phyloP scores from a whole-genome alignment of 2,888 invertebrate genomes.

The Agrochola litura region DNA sequence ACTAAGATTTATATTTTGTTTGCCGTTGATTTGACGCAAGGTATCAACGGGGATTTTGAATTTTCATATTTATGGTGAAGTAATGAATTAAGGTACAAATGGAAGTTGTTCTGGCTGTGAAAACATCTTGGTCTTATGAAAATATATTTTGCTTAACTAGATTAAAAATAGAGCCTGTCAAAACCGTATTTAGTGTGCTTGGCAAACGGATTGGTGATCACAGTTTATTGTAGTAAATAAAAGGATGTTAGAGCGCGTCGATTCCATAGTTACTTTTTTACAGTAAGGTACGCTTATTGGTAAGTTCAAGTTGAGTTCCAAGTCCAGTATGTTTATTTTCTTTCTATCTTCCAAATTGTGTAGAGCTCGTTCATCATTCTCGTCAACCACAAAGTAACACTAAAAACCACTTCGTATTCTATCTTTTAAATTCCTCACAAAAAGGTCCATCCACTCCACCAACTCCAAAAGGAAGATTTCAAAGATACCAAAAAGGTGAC shows the following conservation, averaged over 20 bases:
- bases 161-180: neutral
- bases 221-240: neutral
- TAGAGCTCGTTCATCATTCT: neutral
- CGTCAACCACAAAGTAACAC: neutral
- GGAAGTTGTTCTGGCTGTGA: conserved; percentile 18
- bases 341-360: neutral
- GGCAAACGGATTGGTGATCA: no score
- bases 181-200: neutral
- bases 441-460: conserved; percentile 54
- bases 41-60: conserved; percentile 64
- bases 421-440: conserved; percentile 22
- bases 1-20: conserved; percentile 71
- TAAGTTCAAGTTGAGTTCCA: neutral
- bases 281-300: no score
- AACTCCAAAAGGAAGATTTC: conserved; percentile 59
- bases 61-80: conserved; percentile 62
- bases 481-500: conserved; percentile 64
- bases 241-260: neutral
- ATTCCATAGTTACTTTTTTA: neutral
- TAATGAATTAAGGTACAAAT: conserved; percentile 60
- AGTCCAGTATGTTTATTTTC: neutral
- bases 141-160: neutral
- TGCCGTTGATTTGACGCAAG: conserved; percentile 65
- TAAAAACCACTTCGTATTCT: conserved; percentile 6
- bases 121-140: conserved; percentile 7